phyloP scores from a whole-genome alignment of 30 jellyfish, hydroid and myxozoan species.

The Hydra vulgaris region DNA sequence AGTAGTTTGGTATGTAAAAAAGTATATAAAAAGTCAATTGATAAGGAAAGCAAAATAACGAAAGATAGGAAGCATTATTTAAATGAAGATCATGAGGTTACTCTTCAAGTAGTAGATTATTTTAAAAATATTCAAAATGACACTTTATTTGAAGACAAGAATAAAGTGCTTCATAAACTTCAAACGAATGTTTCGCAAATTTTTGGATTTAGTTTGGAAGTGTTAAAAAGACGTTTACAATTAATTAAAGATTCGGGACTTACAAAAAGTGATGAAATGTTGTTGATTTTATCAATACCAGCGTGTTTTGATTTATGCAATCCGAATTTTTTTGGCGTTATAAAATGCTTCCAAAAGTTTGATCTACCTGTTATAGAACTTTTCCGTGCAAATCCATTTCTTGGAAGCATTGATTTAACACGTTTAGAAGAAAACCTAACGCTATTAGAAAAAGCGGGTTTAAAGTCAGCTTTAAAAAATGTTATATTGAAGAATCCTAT shows the following conservation, averaged over 20 bases:
- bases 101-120: not conserved
- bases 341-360: not conserved
- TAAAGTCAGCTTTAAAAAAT: not conserved
- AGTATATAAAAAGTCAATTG: not conserved
- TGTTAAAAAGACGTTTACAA: conserved; percentile 1
- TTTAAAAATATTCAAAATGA: not conserved
- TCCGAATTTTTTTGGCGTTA: not conserved
- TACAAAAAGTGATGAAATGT: not conserved
- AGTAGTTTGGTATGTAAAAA: not conserved
- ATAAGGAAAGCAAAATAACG: not conserved
- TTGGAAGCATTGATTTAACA: conserved; percentile 14
- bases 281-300: conserved; percentile 8
- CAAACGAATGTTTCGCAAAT: conserved; percentile 11
- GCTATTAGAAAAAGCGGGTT: not conserved
- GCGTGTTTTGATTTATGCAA: conserved; percentile 11
- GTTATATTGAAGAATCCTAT: conserved; percentile 1
- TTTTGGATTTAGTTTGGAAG: conserved; percentile 8
- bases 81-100: not conserved
- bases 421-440: conserved; percentile 10
- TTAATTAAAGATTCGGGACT: not conserved
- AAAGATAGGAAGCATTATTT: not conserved
- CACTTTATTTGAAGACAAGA: not conserved
- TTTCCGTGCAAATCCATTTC: not conserved
- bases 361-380: conserved; percentile 7
- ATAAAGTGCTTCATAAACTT: not conserved